Evolutionary conservation across 2,888 invertebrate species (phyloP).

Genomic region (Heteromyza rotundicornis): DNA sequence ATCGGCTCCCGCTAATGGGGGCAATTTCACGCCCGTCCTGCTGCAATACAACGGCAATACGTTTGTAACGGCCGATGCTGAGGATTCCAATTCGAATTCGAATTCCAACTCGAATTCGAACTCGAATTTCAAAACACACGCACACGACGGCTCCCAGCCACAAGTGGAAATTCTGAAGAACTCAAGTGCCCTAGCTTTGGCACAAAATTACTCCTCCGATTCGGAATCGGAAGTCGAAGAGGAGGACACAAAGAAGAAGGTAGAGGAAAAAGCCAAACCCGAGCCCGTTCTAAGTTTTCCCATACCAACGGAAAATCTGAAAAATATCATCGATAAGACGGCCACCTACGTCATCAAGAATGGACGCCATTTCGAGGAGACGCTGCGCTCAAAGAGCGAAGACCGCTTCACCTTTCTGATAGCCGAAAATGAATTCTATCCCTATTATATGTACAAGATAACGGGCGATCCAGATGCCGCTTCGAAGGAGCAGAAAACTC

Average conservation of each 20-base stretch:
- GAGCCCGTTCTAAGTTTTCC: slow-evolving; percentile 59
- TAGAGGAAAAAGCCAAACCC: slow-evolving; percentile 25
- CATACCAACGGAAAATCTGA: slow-evolving; percentile 81
- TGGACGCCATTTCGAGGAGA: slow-evolving; percentile 90
- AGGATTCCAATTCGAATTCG: not conserved
- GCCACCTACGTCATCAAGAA: slow-evolving; percentile 95
- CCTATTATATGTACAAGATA: slow-evolving; percentile 78
- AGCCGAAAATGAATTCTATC: slow-evolving; percentile 75
- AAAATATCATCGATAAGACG: slow-evolving; percentile 93
- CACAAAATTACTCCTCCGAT: slow-evolving; percentile 67
- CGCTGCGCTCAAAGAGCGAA: slow-evolving; percentile 83
- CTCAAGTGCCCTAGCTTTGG: slow-evolving; percentile 64
- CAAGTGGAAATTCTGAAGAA: slow-evolving; percentile 57
- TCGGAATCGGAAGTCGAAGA: slow-evolving; percentile 51
- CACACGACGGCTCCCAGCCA: slow-evolving; percentile 31
- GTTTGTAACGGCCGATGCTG: slow-evolving; percentile 39
- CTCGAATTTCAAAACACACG: slow-evolving; percentile 28
- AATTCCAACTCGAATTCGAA: slow-evolving; percentile 10
- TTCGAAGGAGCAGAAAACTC: slow-evolving; percentile 55
- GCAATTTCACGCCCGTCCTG: slow-evolving; percentile 53
- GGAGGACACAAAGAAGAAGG: slow-evolving; percentile 3
- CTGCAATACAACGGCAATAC: slow-evolving; percentile 55
- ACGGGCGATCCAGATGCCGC: slow-evolving; percentile 55
- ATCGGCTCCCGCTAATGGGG: slow-evolving; percentile 34
- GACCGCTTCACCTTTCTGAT: slow-evolving; percentile 87